A percentile compares a stretch with the other conserved stretches of the same genome.
These are phyloP conservation scores for Microctonus brassicae DNA, from an alignment of 2,888 invertebrate genomes.

Conservation along the genomic window DNA sequence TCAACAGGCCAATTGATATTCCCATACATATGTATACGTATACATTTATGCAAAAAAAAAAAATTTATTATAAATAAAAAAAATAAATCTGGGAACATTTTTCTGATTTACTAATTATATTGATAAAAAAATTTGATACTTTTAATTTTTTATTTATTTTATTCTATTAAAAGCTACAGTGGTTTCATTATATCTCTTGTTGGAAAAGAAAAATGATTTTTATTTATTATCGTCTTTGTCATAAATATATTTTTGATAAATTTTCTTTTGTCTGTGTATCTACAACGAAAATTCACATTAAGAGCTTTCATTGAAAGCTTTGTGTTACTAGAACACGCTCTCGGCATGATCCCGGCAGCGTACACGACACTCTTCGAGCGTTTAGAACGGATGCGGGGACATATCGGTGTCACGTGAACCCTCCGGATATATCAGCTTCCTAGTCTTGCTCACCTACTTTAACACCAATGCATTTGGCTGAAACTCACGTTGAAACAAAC, in stretches of 20 bases:
- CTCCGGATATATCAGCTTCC: conserved; percentile 69
- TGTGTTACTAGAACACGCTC: conserved; percentile 43
- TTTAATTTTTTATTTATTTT: too few relatives aligned
- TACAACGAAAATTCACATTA: conserved; percentile 19
- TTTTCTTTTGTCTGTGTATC: neutral
- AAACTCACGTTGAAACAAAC: conserved; percentile 40
- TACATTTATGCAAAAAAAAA: too few relatives aligned
- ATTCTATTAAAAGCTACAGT: too few relatives aligned
- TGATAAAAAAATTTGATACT: too few relatives aligned
- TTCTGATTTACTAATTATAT: too few relatives aligned
- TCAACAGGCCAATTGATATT: neutral
- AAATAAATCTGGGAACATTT: too few relatives aligned
- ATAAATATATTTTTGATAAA: conserved; percentile 22
- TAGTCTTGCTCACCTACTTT: conserved; percentile 66
- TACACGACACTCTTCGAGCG: conserved; percentile 24
- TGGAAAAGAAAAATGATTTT: too few relatives aligned
- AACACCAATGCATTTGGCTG: conserved; percentile 44
- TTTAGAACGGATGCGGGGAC: conserved; percentile 65
- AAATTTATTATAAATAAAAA: too few relatives aligned
- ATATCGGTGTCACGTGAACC: conserved; percentile 68
- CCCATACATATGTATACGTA: neutral
- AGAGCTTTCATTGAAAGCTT: conserved; percentile 29
- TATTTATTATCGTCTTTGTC: conserved; percentile 4
- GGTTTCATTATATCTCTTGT: too few relatives aligned
- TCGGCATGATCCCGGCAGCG: conserved; percentile 41